These are phyloP conservation scores for Caenorhabditis remanei DNA, from an alignment of 1,140 invertebrate species.

Conservation along the genomic window DNA sequence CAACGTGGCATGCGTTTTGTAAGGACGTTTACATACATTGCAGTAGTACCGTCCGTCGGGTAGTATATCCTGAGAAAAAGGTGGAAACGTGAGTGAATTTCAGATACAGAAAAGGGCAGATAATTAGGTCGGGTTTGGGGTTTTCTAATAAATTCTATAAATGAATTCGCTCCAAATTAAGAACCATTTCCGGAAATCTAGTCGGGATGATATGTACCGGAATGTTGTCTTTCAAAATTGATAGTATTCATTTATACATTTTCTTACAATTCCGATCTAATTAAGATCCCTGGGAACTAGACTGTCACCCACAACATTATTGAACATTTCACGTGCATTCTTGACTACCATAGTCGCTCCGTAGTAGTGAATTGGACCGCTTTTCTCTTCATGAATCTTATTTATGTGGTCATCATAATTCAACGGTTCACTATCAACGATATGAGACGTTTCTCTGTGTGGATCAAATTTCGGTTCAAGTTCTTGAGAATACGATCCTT, in stretches of 20 bases:
- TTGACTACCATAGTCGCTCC: slow-evolving; percentile 17
- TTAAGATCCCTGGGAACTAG: too few relatives aligned
- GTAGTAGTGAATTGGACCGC: background rate
- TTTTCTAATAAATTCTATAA: too few relatives aligned
- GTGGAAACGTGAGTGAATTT: background rate
- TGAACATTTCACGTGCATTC: slow-evolving; percentile 10
- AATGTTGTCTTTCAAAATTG: too few relatives aligned
- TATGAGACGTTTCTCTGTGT: background rate
- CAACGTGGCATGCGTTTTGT: slow-evolving; percentile 37
- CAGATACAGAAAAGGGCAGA: background rate
- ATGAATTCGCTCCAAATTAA: too few relatives aligned
- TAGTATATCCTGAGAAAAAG: slow-evolving; percentile 2
- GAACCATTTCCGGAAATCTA: too few relatives aligned
- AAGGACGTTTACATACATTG: slow-evolving; percentile 18
- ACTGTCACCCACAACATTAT: background rate
- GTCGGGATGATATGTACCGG: too few relatives aligned
- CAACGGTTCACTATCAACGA: background rate
- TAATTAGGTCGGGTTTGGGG: too few relatives aligned
- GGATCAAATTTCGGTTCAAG: background rate
- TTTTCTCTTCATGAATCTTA: background rate
- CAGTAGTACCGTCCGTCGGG: slow-evolving; percentile 28
- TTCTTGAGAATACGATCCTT: too few relatives aligned
- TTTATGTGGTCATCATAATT: background rate
- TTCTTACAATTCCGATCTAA: too few relatives aligned
- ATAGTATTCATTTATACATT: too few relatives aligned